Evolutionary conservation across 2,888 invertebrate species (phyloP).

Genomic region (Neoaliturus tenellus): DNA sequence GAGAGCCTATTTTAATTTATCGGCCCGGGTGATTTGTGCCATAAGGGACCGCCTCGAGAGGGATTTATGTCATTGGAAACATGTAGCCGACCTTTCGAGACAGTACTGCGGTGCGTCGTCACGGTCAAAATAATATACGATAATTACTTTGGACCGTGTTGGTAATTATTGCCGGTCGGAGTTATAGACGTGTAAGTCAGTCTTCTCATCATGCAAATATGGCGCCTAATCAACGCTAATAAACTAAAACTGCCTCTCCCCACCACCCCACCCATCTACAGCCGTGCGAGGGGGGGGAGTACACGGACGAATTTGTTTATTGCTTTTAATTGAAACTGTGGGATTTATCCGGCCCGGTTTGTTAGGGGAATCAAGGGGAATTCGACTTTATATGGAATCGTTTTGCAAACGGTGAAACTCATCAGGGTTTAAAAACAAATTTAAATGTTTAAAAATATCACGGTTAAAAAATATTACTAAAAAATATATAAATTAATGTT

Average conservation of each 20-base stretch:
- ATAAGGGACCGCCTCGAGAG: slow-evolving; percentile 44
- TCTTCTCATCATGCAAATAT: slow-evolving; percentile 47
- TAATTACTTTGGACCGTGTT: slow-evolving; percentile 50
- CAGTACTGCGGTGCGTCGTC: slow-evolving; percentile 47
- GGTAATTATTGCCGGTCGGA: slow-evolving; percentile 48
- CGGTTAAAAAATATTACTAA: too few relatives aligned
- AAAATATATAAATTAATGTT: too few relatives aligned
- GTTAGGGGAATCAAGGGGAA: not conserved
- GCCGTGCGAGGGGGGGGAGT: not conserved
- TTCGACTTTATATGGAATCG: not conserved
- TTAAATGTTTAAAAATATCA: too few relatives aligned
- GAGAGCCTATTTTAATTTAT: slow-evolving; percentile 52
- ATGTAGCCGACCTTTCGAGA: slow-evolving; percentile 51
- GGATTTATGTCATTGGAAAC: slow-evolving; percentile 53
- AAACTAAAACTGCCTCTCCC: slow-evolving; percentile 31
- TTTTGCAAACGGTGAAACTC: not conserved
- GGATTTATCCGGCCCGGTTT: slow-evolving; percentile 26
- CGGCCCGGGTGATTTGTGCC: slow-evolving; percentile 30
- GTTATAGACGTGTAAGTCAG: slow-evolving; percentile 46
- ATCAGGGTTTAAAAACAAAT: too few relatives aligned
- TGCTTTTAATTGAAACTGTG: slow-evolving; percentile 37
- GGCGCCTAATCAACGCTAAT: slow-evolving; percentile 49
- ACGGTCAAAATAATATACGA: slow-evolving; percentile 53
- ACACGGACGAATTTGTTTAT: slow-evolving; percentile 20
- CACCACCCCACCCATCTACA: not conserved